Conservation (phyloP, 1,140 invertebrate genomes). For the Fopius arisanus region DNA sequence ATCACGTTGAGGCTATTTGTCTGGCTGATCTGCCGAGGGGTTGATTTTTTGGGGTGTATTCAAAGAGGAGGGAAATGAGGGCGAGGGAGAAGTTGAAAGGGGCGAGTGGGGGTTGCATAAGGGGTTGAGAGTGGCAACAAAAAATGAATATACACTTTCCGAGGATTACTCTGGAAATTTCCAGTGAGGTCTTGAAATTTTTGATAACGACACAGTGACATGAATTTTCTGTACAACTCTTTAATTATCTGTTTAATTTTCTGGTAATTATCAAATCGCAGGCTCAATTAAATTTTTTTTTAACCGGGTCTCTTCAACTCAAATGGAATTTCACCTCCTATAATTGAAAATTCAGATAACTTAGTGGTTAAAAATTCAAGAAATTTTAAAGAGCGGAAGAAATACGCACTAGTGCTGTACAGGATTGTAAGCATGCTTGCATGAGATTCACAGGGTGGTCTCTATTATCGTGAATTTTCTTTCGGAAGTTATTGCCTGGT, state of each 20-base stretch:
- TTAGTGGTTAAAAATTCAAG: no score
- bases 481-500: constrained; percentile 43
- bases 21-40: constrained; percentile 50
- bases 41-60: background rate
- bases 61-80: background rate
- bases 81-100: constrained; percentile 27
- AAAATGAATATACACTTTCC: background rate
- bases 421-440: constrained; percentile 39
- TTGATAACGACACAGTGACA: no score
- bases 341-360: no score
- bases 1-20: constrained; percentile 58
- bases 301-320: no score
- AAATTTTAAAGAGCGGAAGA: constrained; percentile 7
- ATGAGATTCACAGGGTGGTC: constrained; percentile 48
- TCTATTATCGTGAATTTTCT: constrained; percentile 55
- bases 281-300: no score
- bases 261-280: no score
- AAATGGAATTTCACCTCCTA: no score
- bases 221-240: no score
- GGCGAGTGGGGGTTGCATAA: constrained; percentile 10
- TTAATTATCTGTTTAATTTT: no score
- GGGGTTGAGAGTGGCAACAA: constrained; percentile 29
- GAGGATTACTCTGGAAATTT: no score
- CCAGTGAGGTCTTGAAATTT: no score
- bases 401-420: constrained; percentile 17